Evolutionary conservation across 1,140 invertebrate species (phyloP), one percentile per base, ranked within the genome.

Genomic region (Calycopis cecrops): DNA sequence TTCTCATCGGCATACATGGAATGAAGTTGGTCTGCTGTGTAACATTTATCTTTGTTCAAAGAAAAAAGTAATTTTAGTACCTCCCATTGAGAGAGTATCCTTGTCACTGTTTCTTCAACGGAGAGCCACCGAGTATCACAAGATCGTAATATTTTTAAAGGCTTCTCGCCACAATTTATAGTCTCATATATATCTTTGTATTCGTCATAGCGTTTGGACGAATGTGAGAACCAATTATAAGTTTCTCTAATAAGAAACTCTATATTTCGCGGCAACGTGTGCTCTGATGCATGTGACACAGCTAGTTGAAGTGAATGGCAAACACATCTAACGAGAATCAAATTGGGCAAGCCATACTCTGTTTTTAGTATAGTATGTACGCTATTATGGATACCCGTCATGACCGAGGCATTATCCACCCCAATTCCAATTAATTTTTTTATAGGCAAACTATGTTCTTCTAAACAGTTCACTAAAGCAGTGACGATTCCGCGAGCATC

Each of bases 91-190:
- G 49, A 16, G 10, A 67, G 47, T 12, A 63, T 67, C 34, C 53
- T 61, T 8, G n/a, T 10, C 9, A 69, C 52, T 21, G 63, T 49
- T 47, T 33, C 44, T 59, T 65, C 58, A 37, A 65, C 51, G 0
- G 63, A 69, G 3, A 69, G 44, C 66, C 59, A 65, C 0, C 60
- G 60, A 4, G 59, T 69, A 10, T 62, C 51, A 59, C 57, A 64
- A 1, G 8, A 1, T 50, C 10, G 21, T 35, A 64, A 52, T 0
- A 65, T 59, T 59, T 65, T 62, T 18, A 65, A 52, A 17, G 60
- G 55, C 34, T 35, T 34, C 14, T 59, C 61, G 21, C 62, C 52
- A 57, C 50, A 61, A 55, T 67, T 63, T 9, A 67, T 61, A 10
- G 48, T 47, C 44, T 55, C 37, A 16, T 52, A 67, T 3, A 64